phyloP scores from a whole-genome alignment of 2,888 invertebrate genomes.

The Aporophyla nigra region DNA sequence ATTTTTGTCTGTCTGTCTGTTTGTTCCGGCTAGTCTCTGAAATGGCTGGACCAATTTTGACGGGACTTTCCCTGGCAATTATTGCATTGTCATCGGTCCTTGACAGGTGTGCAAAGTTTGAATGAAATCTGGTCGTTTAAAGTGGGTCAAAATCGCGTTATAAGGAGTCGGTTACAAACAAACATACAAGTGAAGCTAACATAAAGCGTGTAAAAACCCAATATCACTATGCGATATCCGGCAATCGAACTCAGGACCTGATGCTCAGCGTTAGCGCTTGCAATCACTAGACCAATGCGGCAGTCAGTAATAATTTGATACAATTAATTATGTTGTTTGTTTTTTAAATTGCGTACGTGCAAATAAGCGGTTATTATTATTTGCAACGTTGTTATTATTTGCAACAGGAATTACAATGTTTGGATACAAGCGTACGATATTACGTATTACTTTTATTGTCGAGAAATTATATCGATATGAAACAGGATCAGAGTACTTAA shows the following conservation, averaged over 20 bases:
- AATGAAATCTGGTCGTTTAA: too few relatives aligned
- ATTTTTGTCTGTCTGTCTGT: too few relatives aligned
- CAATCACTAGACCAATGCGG: not conserved
- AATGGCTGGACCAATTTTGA: too few relatives aligned
- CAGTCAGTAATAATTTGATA: not conserved
- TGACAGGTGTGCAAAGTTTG: too few relatives aligned
- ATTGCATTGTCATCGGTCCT: too few relatives aligned
- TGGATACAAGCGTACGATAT: not conserved
- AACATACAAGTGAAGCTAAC: too few relatives aligned
- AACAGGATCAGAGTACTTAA: not conserved
- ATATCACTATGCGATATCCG: not conserved
- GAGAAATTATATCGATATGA: not conserved
- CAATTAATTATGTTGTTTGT: slow-evolving; percentile 17
- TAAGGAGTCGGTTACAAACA: too few relatives aligned
- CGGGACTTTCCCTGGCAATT: too few relatives aligned
- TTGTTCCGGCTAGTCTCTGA: too few relatives aligned
- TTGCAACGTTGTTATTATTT: slow-evolving; percentile 9
- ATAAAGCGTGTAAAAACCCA: too few relatives aligned
- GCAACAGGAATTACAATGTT: slow-evolving; percentile 10
- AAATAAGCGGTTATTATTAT: slow-evolving; percentile 12
- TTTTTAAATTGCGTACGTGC: slow-evolving; percentile 1
- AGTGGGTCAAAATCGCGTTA: too few relatives aligned
- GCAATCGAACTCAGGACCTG: not conserved
- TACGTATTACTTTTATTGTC: not conserved
- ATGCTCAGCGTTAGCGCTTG: not conserved